Evolutionary conservation across 2,797 vertebrate genomes (phyloP), one percentile per base, ranked within the genome.

Genomic region (Neoniphon sammara): DNA sequence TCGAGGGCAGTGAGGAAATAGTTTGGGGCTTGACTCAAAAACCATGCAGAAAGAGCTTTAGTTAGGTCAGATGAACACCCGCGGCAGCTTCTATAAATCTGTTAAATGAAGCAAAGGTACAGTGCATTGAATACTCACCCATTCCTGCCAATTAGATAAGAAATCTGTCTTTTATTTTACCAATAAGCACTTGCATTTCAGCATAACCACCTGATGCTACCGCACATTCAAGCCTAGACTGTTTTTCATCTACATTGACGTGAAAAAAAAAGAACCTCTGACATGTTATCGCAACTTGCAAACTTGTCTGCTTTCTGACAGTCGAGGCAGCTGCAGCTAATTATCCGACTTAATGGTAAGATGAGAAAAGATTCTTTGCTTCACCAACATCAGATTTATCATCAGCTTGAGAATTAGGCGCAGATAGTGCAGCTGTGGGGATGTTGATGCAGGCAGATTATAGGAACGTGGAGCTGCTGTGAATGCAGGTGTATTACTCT

Each of bases 1-100:
- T 91, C 87, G 89, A 90, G 89, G 91, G 90, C 91, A 90, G 86
- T 77, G 82, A 75, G 80, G 87, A 86, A 91, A 91, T 84, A 76
- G 82, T 86, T 85, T 84, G 69, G 73, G 73, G 81, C 75, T 79
- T 30, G 60, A 77, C 82, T 80, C 39, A 84, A 81, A 77, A 84
- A 83, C 65, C 44, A 73, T 57, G 70, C 61, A 77, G 77, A 72
- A 76, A 71, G 73, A 84, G 42, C 9, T 82, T 89, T 86, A 83
- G 85, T 86, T 79, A 54, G 88, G 86, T 85, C 86, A 88, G 84
- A 80, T 80, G 75, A 85, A 71, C 55, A 56, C 69, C 64, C 73
- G 82, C 77, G 61, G 78, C 70, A 75, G 76, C 61, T 47, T 27
- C 60, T 77, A 36, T 74, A 84, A 88, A 83, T 80, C 70, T 86